Base-by-base conservation (phyloP, 2,113 vertebrate species). In the Chloebia gouldiae region DNA sequence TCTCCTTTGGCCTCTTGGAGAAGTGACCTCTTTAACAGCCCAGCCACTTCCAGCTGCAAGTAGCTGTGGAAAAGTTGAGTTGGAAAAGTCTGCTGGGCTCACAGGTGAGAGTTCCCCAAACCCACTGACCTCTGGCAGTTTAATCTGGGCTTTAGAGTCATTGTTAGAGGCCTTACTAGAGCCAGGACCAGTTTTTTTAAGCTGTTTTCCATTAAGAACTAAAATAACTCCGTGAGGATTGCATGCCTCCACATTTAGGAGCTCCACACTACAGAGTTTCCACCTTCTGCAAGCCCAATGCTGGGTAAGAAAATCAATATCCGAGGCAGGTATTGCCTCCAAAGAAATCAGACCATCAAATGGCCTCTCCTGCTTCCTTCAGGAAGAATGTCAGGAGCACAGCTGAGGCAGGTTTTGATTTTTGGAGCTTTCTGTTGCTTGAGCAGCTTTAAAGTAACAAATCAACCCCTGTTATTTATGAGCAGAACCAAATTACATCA, bases 351-450 rank as follows among this genome's bases (percentile, higher is more conserved):
- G 11, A 28, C 21, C 25, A 25, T 40, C 30, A 76, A 76, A 57
- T 6, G 15, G 3, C 28, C 63, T 61, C 2, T 37, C 40, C 35
- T 33, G 24, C n/a, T 69, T 49, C 7, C 21, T 33, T 25, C 42
- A 57, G 37, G 30, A 60, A 17, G 33, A 59, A 59, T 35, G 19
- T 42, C 35, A 65, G 66, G 11, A 71, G 15, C 19, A 16, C 37
- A 56, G 0, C 1, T 19, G 21, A 69, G 20, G 27, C 5, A 25
- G 40, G 44, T 9, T 63, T 44, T 79, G 30, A 39, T 30, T 82
- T 88, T 75, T 40, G n/a, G 78, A 60, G 56, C 4, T 93, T 83
- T 90, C 25, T 69, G 28, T 88, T 65, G 37, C 51, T 78, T 86
- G 72, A 59, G n/a, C 10, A 42, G 33, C 35, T 80, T 82, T 25